phyloP scores from a whole-genome alignment of 2,113 vertebrate species.

The Lamprotornis superbus region DNA sequence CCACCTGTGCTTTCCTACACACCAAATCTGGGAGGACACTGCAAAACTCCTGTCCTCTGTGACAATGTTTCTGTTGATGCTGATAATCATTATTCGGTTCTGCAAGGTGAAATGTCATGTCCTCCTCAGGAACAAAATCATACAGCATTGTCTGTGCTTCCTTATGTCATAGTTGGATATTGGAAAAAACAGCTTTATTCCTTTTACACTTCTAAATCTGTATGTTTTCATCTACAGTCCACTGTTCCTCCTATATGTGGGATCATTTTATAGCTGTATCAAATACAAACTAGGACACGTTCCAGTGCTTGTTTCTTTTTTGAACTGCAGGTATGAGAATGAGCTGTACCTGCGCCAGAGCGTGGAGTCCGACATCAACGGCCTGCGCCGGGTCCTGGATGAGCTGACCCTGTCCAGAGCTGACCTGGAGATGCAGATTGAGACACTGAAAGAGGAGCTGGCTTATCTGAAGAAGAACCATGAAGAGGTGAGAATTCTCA shows the following conservation, averaged over 20 bases:
- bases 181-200: background rate
- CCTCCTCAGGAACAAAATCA: background rate
- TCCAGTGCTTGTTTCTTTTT: background rate
- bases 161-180: background rate
- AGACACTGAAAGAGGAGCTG: conserved; percentile 89
- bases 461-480: conserved; percentile 97
- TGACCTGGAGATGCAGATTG: conserved; percentile 79
- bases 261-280: background rate
- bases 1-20: background rate
- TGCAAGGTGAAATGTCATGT: background rate
- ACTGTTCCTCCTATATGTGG: background rate
- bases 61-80: background rate
- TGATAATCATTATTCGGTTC: background rate
- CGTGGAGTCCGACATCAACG: conserved; percentile 75
- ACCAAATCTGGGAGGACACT: background rate
- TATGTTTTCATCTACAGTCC: background rate
- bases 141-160: background rate
- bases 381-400: conserved; percentile 76
- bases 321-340: conserved; percentile 71
- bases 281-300: fast-evolving
- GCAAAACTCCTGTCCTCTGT: background rate
- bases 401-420: conserved; percentile 76
- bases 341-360: conserved; percentile 74
- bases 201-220: background rate
- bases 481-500: conserved; percentile 79